phyloP scores from a whole-genome alignment of 2,888 invertebrate species.

The Busseola fusca region DNA sequence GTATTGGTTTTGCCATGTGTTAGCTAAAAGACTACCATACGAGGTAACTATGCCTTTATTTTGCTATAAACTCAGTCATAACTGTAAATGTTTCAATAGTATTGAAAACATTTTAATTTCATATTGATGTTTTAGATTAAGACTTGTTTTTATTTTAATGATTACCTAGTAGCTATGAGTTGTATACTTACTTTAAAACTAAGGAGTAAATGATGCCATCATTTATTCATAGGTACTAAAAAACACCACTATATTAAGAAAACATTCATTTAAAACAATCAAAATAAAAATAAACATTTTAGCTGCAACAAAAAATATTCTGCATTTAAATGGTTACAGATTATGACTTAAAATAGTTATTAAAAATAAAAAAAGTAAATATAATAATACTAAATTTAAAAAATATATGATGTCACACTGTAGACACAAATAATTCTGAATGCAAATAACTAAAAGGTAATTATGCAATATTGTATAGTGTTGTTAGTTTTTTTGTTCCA shows the following conservation, averaged over 20 bases:
- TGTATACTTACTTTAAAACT: not conserved
- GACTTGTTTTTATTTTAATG: not conserved
- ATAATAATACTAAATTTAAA: not conserved
- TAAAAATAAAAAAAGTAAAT: not conserved
- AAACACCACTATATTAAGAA: not conserved
- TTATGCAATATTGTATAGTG: not conserved
- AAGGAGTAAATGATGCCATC: not conserved
- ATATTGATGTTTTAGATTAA: not conserved
- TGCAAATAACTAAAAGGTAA: not conserved
- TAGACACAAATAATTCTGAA: not conserved
- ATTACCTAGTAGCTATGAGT: not conserved
- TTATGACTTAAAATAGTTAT: not conserved
- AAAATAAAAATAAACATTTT: not conserved
- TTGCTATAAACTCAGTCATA: not conserved
- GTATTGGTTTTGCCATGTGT: conserved; percentile 45
- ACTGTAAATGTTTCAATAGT: not conserved
- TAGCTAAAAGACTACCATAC: conserved; percentile 9
- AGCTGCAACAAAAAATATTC: not conserved
- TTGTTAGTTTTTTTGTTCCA: not conserved
- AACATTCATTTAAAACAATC: not conserved
- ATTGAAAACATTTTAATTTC: not conserved
- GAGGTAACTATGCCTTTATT: conserved; percentile 17
- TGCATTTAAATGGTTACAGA: not conserved
- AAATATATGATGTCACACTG: not conserved
- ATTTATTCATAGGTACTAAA: not conserved